A percentile compares a stretch with the other conserved stretches of the same genome.
Conservation (phyloP, 2,797 vertebrate genomes). For the Sebastes matsubarae region DNA sequence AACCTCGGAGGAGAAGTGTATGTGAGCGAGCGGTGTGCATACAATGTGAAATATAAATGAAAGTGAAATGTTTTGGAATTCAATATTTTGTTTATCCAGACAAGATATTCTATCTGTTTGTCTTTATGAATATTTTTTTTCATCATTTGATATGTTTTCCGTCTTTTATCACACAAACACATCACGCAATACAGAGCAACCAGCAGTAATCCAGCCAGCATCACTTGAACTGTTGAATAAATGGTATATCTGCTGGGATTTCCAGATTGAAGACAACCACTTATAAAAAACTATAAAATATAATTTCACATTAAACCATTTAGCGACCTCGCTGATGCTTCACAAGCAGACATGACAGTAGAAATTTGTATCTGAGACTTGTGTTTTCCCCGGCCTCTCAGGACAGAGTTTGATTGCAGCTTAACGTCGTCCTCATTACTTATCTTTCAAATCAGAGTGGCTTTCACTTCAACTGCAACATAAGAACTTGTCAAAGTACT, state of each 20-base stretch:
- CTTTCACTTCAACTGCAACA: slow-evolving; percentile 22
- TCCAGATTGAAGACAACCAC: neutral
- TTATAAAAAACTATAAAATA: neutral
- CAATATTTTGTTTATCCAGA: slow-evolving; percentile 6
- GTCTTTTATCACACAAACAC: slow-evolving; percentile 7
- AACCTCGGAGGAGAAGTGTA: neutral
- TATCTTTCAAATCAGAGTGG: slow-evolving; percentile 27
- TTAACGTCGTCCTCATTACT: slow-evolving; percentile 29
- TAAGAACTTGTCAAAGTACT: slow-evolving; percentile 42
- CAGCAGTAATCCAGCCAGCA: neutral
- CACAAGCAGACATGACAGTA: neutral
- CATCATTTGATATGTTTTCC: neutral
- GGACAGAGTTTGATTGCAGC: neutral
- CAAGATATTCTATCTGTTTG: neutral
- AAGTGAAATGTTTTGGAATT: slow-evolving; percentile 8
- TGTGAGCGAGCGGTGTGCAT: neutral
- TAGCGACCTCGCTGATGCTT: neutral
- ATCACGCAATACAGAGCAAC: slow-evolving; percentile 20
- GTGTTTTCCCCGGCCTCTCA: neutral
- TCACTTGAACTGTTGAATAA: neutral
- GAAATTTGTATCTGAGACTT: neutral
- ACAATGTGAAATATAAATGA: slow-evolving; percentile 13
- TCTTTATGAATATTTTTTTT: neutral
- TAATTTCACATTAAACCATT: neutral
- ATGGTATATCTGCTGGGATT: neutral